Conservation (phyloP, 2,113 vertebrate genomes). For the Strix aluco region DNA sequence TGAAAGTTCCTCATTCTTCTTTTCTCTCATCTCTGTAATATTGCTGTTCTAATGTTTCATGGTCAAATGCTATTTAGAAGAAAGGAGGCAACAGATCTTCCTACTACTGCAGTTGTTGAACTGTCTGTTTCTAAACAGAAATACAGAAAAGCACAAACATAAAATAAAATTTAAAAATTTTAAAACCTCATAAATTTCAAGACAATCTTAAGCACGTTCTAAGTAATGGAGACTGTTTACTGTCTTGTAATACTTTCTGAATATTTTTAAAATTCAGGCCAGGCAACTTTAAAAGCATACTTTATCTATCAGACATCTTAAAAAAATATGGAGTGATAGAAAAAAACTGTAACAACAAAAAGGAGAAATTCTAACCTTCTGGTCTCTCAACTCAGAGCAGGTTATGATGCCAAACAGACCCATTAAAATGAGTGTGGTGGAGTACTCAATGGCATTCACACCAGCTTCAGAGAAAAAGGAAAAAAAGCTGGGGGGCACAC, state of each 20-base stretch:
- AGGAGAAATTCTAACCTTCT: not conserved
- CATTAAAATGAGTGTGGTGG: not conserved
- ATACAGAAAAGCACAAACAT: not conserved
- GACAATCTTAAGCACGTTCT: not conserved
- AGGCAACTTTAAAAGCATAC: not conserved
- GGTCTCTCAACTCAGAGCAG: not conserved
- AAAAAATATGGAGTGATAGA: not conserved
- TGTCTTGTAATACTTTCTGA: not conserved
- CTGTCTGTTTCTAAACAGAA: not conserved
- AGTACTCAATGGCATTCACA: not conserved
- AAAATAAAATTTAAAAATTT: not conserved
- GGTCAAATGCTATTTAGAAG: not conserved
- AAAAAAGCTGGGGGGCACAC: accelerated
- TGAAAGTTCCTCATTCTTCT: not conserved
- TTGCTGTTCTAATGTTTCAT: not conserved
- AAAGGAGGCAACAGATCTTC: not conserved
- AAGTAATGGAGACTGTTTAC: not conserved
- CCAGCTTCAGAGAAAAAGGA: not conserved
- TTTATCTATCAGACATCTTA: not conserved
- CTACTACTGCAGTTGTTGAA: not conserved
- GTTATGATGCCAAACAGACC: not conserved
- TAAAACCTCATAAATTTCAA: not conserved
- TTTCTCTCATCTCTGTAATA: not conserved
- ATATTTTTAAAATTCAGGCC: not conserved
- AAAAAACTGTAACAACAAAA: not conserved